Conservation (phyloP, 2,888 invertebrate genomes). For the Drosophila meridiana region DNA sequence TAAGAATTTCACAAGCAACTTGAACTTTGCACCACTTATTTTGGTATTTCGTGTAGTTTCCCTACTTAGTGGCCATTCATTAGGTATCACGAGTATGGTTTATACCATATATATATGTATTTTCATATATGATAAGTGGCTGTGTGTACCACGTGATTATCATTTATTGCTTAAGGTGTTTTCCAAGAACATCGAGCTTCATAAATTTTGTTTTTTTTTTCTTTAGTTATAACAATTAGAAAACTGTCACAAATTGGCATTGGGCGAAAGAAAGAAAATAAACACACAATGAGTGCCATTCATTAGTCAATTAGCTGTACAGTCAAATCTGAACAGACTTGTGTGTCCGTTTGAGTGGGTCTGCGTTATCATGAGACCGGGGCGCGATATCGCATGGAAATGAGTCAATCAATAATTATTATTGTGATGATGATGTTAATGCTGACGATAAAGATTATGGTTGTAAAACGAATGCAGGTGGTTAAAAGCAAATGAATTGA, state of each 20-base stretch:
- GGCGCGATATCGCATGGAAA: constrained; percentile 61
- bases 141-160: constrained; percentile 45
- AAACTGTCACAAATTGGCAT: constrained; percentile 53
- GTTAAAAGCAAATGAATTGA: constrained; percentile 3
- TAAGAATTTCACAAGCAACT: background rate
- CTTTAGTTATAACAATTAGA: constrained; percentile 44
- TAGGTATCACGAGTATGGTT: constrained; percentile 17
- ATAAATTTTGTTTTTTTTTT: constrained; percentile 42
- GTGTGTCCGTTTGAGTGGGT: constrained; percentile 27
- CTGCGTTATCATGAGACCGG: constrained; percentile 43
- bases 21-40: constrained; percentile 5
- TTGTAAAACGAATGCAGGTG: constrained; percentile 38
- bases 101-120: constrained; percentile 20
- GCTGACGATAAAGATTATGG: constrained; percentile 13
- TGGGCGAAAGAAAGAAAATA: constrained; percentile 22
- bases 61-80: constrained; percentile 23
- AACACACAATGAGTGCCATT: constrained; percentile 63
- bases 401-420: constrained; percentile 49
- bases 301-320: constrained; percentile 60
- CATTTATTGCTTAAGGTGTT: constrained; percentile 40
- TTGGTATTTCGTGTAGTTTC: constrained; percentile 8
- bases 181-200: constrained; percentile 43
- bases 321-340: constrained; percentile 45
- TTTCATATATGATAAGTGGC: constrained; percentile 2
- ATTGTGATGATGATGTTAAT: constrained; percentile 3